Conservation (phyloP, 2,113 vertebrate genomes). For the Leptosomus discolor region DNA sequence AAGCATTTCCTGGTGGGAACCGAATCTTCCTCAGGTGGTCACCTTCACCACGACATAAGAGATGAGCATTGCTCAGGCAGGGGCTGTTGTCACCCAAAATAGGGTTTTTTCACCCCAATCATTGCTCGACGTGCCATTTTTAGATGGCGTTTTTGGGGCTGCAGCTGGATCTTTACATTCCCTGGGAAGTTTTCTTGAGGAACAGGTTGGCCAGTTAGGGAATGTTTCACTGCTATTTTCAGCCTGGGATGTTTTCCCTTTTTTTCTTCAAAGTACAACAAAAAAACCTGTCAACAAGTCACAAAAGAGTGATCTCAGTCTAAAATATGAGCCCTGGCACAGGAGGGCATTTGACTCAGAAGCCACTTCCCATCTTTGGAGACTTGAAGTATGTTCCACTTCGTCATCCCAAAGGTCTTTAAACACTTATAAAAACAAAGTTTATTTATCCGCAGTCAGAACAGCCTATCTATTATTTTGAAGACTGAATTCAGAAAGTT, state of each 20-base stretch:
- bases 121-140: neutral
- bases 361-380: constrained; percentile 65
- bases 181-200: constrained; percentile 41
- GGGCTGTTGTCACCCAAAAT: neutral
- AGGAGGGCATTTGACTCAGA: constrained; percentile 57
- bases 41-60: neutral
- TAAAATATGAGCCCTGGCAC: constrained; percentile 54
- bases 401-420: constrained; percentile 50
- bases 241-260: neutral
- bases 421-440: constrained; percentile 45
- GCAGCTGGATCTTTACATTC: neutral
- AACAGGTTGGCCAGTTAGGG: constrained; percentile 34
- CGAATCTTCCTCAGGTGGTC: neutral
- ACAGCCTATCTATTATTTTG: constrained; percentile 61
- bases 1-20: neutral
- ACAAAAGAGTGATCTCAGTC: constrained; percentile 54
- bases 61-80: neutral
- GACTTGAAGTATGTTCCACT: constrained; percentile 64
- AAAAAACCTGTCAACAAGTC: constrained; percentile 54
- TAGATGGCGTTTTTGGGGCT: neutral
- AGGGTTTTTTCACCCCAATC: neutral
- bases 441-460: constrained; percentile 56
- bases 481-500: constrained; percentile 48
- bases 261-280: constrained; percentile 6
- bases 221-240: constrained; percentile 51